Evolutionary conservation across 2,113 vertebrate species (phyloP).

Genomic region (Chroicocephalus ridibundus): DNA sequence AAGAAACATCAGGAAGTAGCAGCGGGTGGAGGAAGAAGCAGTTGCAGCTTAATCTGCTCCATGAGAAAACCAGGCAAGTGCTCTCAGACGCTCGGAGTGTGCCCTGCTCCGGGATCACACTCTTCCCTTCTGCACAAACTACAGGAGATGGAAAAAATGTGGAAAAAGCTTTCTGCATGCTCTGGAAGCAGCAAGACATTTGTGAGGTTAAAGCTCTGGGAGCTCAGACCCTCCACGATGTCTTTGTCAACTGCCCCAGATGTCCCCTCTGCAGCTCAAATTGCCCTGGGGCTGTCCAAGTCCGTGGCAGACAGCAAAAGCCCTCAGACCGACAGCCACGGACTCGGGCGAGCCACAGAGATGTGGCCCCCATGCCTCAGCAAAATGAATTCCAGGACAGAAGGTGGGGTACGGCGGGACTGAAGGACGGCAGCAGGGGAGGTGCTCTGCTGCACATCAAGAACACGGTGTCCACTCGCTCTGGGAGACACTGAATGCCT

Average conservation of each 20-base stretch:
- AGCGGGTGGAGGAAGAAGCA: not conserved
- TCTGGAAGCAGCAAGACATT: not conserved
- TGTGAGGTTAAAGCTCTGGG: not conserved
- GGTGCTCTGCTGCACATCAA: not conserved
- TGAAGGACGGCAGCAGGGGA: not conserved
- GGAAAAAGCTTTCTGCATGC: not conserved
- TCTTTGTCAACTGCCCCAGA: not conserved
- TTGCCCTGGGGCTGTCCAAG: not conserved
- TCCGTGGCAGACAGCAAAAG: not conserved
- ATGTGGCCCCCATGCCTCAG: not conserved
- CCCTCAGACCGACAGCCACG: not conserved
- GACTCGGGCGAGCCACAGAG: not conserved
- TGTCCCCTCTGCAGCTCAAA: not conserved
- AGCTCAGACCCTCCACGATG: not conserved
- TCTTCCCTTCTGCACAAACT: not conserved
- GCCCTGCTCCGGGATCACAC: not conserved
- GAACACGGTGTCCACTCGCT: not conserved
- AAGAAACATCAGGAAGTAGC: not conserved
- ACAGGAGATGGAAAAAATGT: not conserved
- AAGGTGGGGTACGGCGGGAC: rapidly evolving
- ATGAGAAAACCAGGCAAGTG: not conserved
- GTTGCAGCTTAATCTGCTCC: not conserved
- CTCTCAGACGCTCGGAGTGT: not conserved
- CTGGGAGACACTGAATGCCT: no score
- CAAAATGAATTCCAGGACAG: not conserved